phyloP scores from a whole-genome alignment of 2,797 vertebrate genomes.

The Hozukius guyotensis region DNA sequence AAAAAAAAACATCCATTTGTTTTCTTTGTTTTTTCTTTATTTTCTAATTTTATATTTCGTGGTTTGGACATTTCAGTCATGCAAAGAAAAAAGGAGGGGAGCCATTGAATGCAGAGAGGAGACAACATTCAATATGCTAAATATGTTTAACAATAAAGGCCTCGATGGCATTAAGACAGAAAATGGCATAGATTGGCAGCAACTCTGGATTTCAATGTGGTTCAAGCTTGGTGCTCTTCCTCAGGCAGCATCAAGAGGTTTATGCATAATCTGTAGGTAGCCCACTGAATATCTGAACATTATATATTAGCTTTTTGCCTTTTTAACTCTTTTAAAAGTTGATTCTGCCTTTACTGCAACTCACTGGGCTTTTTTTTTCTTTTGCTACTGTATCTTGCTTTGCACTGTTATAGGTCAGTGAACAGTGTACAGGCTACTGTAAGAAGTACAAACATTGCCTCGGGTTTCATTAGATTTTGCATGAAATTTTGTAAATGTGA shows the following conservation, averaged over 20 bases:
- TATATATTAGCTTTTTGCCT: too few species aligned
- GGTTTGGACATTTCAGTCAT: background rate
- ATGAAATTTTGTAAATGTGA: background rate
- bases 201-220: background rate
- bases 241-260: too few species aligned
- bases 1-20: background rate
- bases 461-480: background rate
- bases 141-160: background rate
- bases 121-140: background rate
- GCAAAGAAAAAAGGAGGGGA: background rate
- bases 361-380: too few species aligned
- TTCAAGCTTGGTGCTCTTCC: background rate
- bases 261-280: too few species aligned
- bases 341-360: too few species aligned
- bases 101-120: background rate
- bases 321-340: too few species aligned
- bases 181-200: background rate
- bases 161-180: background rate
- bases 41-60: background rate
- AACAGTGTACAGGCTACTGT: too few species aligned
- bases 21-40: background rate
- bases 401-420: too few species aligned
- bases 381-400: too few species aligned
- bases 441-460: background rate
- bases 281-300: too few species aligned